Evolutionary conservation across 2,113 vertebrate species (phyloP), one percentile per base, ranked within the genome.

Genomic region (Oncorhynchus keta): DNA sequence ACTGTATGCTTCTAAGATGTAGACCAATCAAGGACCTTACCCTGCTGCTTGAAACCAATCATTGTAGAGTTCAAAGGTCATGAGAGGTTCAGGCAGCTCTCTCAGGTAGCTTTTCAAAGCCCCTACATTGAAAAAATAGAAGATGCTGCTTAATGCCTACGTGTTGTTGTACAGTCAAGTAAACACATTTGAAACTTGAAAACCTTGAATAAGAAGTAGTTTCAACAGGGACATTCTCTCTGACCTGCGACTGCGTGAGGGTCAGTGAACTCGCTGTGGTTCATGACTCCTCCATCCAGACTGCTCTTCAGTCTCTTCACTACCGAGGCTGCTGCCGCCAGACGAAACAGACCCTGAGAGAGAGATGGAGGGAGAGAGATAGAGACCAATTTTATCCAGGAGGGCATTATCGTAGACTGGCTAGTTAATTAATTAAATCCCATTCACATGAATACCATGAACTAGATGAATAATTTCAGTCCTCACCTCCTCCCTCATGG

Each of bases 71-170:
- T 97, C 96, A 70, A 93, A 98, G 49, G 95, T 98, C 98, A 99
- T 95, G 48, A 99, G 86, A 2, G 98, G 97, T 88, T 99, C 95
- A 0, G 97, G 97, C 75, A 99, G 92, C 84, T 99, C 98, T 80
- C 97, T 86, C 55, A 99, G 91, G 88, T 99, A 99, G 83, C 95
- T 95, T 87, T 99, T 99, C 88, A 99, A 89, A 1, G 96, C 97
- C 69, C 98, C 98, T 99, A 82, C 57, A 32, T 83, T 3, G 68
- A 65, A 62, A 51, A 51, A 12, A 45, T 9, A 30, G 28, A 61
- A 18, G 35, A 57, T 57, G 55, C 11, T 45, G 9, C 9, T 45
- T 45, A 45, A 45, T 11, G 9, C 39, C 39, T 45, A 11, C 64
- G 9, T 24, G 28, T 55, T 13, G 28, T 8, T 62, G 59, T 16